Conservation (phyloP, 1,140 invertebrate genomes). For the Lepidurus arcticus region DNA sequence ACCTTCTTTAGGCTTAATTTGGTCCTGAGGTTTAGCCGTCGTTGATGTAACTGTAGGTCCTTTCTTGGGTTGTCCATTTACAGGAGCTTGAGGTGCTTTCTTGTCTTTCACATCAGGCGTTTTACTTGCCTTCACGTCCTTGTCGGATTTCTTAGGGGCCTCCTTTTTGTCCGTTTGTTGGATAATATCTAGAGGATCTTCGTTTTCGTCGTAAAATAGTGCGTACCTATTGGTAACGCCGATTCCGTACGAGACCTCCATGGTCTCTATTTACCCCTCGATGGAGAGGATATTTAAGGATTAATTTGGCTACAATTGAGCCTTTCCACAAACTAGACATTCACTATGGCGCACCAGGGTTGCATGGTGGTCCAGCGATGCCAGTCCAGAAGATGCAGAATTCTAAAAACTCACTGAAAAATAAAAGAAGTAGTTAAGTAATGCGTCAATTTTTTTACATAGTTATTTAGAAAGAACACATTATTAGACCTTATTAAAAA, state of each 20-base stretch:
- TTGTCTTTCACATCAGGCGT: constrained; percentile 72
- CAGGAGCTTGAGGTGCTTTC: constrained; percentile 44
- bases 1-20: constrained; percentile 53
- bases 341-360: constrained; percentile 35
- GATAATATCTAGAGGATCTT: constrained; percentile 80
- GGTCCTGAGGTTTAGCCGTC: constrained; percentile 42
- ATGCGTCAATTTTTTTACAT: too few species aligned
- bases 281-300: constrained; percentile 35
- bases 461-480: too few species aligned
- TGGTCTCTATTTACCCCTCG: constrained; percentile 43
- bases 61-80: constrained; percentile 32
- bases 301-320: constrained; percentile 35
- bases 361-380: constrained; percentile 23
- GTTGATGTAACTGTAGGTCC: constrained; percentile 29
- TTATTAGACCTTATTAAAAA: not conserved
- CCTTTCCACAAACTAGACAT: constrained; percentile 32
- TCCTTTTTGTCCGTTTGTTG: constrained; percentile 58
- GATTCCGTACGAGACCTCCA: constrained; percentile 90
- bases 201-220: constrained; percentile 73
- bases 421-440: not conserved
- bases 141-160: constrained; percentile 56
- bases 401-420: not conserved
- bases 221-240: constrained; percentile 86
- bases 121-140: constrained; percentile 73
- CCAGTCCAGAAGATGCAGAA: not conserved